Evolutionary conservation across 1,140 invertebrate genomes (phyloP).

Genomic region (fruit fly (Drosophila melanogaster)): Release_6_plus_ISO1_MT NT_033777.3:10301001-10301500

Average conservation of each 20-base stretch:
- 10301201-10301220: conserved; percentile 66
- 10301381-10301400: conserved; percentile 27
- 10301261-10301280: conserved; percentile 35
- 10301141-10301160: conserved; percentile 24
- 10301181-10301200: conserved; percentile 57
- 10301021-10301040: conserved; percentile 77
- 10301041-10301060: conserved; percentile 84
- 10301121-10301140: conserved; percentile 19
- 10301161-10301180: conserved; percentile 45
- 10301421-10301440: conserved; percentile 75
- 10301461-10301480: conserved; percentile 35
- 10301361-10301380: conserved; percentile 33
- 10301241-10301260: conserved; percentile 51
- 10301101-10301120: conserved; percentile 13
- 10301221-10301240: conserved; percentile 52
- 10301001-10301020: conserved; percentile 70
- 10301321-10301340: conserved; percentile 76
- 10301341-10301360: conserved; percentile 74
- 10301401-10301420: conserved; percentile 46
- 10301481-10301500: conserved; percentile 23
- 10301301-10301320: conserved; percentile 55
- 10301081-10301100: conserved; percentile 29
- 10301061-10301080: conserved; percentile 62
- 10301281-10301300: conserved; percentile 14
- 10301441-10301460: conserved; percentile 69